Evolutionary conservation across 2,888 invertebrate species (phyloP), one percentile per base, ranked within the genome.

Genomic region (Lithosia quadra): DNA sequence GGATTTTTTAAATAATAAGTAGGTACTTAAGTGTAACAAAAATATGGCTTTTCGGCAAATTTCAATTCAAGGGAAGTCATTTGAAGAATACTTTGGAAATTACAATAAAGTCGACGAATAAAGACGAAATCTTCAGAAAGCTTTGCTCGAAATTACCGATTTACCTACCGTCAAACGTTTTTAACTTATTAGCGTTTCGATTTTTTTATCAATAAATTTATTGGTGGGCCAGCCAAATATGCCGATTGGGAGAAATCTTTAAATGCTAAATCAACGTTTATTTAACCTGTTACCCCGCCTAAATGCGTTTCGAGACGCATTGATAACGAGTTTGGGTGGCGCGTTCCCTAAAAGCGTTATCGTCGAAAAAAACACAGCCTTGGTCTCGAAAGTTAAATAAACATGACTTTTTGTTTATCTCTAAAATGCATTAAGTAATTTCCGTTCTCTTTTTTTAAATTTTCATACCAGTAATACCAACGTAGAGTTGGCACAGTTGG

Each of bases 321-420:
- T 90, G 93, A 93, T 94, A 94, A 92, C 86, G 80, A 86, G 82
- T 91, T 90, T 91, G 92, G 92, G 92, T 92, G 92, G 92, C 88
- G 82, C 82, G 88, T 84, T 81, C 84, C 83, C 84, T 89, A 87
- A 90, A 85, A 85, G 86, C 83, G 79, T 89, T 92, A 92, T 91
- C 89, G 80, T 76, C 60, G 58, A 28, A 77, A 84, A 84, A 84
- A 85, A 86, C 81, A 84, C 82, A 82, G 83, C 73, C 75, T 79
- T 59, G 66, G 34, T 74, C 66, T 69, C 76, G 70, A 78, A 80
- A 81, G 71, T 71, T 81, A 83, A 84, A 85, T 85, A 84, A 82
- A 83, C 84, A 78, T 82, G 83, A 83, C 80, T 79, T 80, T 79
- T 82, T 78, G 82, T 76, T 82, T 86, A 88, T 87, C 84, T 86